Percentiles rank a stretch among this genome's conserved stretches.
Conservation (phyloP, 2,888 invertebrate species). For the Pharmacophagus antenor region DNA sequence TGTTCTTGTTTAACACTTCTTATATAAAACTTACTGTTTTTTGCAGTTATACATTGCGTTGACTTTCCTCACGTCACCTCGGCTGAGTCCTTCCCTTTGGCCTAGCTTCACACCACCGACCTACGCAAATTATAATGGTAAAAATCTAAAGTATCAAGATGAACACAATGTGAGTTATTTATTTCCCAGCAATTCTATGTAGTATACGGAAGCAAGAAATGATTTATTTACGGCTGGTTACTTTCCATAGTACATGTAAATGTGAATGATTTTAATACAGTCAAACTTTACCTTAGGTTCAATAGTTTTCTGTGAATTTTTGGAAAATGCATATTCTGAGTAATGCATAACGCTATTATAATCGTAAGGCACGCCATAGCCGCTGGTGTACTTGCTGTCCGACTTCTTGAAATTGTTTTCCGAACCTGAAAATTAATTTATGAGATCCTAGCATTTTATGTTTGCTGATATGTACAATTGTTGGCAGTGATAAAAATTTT, state of each 20-base stretch:
- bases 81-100: slow-evolving; percentile 87
- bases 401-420: slow-evolving; percentile 87
- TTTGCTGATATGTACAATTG: background rate
- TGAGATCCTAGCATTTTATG: background rate
- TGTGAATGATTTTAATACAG: too few species aligned
- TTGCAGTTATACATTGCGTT: slow-evolving; percentile 88
- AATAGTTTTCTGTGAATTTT: slow-evolving; percentile 86
- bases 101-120: slow-evolving; percentile 80
- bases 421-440: slow-evolving; percentile 66
- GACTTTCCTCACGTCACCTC: slow-evolving; percentile 86
- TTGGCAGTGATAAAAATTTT: too few species aligned
- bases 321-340: slow-evolving; percentile 88
- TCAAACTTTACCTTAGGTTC: slow-evolving; percentile 82
- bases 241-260: too few species aligned
- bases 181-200: too few species aligned
- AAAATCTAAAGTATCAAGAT: background rate
- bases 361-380: slow-evolving; percentile 88
- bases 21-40: slow-evolving; percentile 59
- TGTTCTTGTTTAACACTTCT: background rate
- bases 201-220: background rate
- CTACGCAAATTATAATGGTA: slow-evolving; percentile 40
- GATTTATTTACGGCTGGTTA: too few species aligned
- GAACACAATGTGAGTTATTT: too few species aligned
- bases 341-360: slow-evolving; percentile 93
- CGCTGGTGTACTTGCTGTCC: slow-evolving; percentile 74